phyloP scores from a whole-genome alignment of 2,888 invertebrate species.

The Lingula anatina region DNA sequence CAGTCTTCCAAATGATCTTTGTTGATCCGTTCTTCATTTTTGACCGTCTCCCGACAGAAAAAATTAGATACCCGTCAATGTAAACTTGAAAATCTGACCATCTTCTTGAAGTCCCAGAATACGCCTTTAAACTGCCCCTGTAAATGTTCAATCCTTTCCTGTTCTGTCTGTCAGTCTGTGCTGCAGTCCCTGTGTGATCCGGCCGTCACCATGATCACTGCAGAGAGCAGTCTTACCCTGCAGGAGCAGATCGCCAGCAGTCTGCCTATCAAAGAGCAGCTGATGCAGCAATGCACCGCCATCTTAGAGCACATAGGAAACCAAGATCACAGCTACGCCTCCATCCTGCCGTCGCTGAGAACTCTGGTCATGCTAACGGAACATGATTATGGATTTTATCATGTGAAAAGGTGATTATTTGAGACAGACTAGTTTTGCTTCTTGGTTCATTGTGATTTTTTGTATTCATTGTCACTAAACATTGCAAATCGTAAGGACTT shows the following conservation, averaged over 20 bases:
- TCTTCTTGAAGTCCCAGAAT: too few species aligned
- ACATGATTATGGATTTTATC: conserved; percentile 84
- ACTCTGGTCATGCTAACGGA: conserved; percentile 78
- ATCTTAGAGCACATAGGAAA: conserved; percentile 65
- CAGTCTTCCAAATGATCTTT: too few species aligned
- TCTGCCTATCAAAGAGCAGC: conserved; percentile 69
- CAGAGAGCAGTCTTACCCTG: conserved; percentile 28
- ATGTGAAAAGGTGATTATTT: conserved; percentile 45
- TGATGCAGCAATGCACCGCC: conserved; percentile 64
- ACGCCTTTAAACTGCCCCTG: too few species aligned
- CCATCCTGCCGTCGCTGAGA: conserved; percentile 68
- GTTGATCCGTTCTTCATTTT: too few species aligned
- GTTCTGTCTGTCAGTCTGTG: conserved; percentile 54
- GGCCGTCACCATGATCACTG: conserved; percentile 65
- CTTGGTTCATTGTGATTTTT: not conserved
- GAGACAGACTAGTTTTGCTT: not conserved
- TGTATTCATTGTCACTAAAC: too few species aligned
- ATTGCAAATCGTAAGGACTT: too few species aligned
- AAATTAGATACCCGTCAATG: too few species aligned
- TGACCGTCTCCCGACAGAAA: too few species aligned
- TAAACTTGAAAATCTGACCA: too few species aligned
- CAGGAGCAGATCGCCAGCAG: conserved; percentile 63
- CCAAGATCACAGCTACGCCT: conserved; percentile 61
- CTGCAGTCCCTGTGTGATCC: conserved; percentile 77
- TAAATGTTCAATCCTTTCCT: too few species aligned